Evolutionary conservation across 2,888 invertebrate species (phyloP).

Genomic region (Automeris io): DNA sequence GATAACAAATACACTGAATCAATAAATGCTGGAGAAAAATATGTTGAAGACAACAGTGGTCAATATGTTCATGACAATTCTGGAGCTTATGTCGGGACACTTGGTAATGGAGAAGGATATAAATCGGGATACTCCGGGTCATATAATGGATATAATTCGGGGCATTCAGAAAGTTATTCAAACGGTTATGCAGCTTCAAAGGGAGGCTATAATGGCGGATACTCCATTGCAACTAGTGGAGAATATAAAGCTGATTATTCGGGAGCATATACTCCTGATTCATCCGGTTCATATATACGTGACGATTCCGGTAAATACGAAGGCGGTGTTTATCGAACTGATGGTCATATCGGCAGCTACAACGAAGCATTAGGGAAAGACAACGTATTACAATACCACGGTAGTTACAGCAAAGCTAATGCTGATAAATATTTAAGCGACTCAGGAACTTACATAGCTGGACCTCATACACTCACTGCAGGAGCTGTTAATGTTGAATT

Average conservation of each 20-base stretch:
- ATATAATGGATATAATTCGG: constrained; percentile 6
- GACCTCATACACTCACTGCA: constrained; percentile 59
- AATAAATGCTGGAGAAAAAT: constrained; percentile 13
- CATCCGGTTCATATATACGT: constrained; percentile 37
- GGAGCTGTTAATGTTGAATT: constrained; percentile 68
- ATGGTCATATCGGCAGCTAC: constrained; percentile 42
- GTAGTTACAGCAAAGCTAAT: constrained; percentile 44
- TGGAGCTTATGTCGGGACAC: constrained; percentile 32
- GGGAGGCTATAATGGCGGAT: constrained; percentile 14
- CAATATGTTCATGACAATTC: constrained; percentile 43
- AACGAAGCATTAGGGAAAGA: constrained; percentile 18
- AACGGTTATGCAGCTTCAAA: not conserved
- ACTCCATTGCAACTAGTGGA: constrained; percentile 9
- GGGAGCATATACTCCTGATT: constrained; percentile 31
- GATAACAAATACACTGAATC: constrained; percentile 16
- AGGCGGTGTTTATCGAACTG: constrained; percentile 46
- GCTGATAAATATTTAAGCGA: constrained; percentile 49
- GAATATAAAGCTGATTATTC: constrained; percentile 20
- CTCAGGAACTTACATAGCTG: constrained; percentile 48
- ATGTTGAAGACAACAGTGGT: constrained; percentile 28
- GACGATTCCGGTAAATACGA: constrained; percentile 46
- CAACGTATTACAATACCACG: constrained; percentile 20
- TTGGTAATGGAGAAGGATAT: constrained; percentile 19
- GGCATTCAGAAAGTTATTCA: not conserved
- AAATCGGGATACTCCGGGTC: constrained; percentile 19